Evolutionary conservation across 2,888 invertebrate species (phyloP).

Genomic region (Cryptops parisi): DNA sequence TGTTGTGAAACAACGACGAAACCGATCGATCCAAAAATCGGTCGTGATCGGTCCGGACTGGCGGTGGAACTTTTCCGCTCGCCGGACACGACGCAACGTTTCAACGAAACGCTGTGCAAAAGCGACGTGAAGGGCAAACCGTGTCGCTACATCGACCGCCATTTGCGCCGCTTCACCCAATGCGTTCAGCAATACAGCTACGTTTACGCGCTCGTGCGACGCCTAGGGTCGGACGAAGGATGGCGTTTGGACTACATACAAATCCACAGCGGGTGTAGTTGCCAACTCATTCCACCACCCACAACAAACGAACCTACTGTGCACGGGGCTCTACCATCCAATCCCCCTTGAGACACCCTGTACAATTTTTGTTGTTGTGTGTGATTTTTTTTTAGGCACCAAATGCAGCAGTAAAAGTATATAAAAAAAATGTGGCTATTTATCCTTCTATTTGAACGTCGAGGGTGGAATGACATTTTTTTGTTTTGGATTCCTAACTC

Average conservation of each 20-base stretch:
- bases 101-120: conserved; percentile 66
- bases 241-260: conserved; percentile 71
- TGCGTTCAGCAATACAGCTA: conserved; percentile 73
- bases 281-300: conserved; percentile 52
- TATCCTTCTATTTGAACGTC: too few relatives aligned
- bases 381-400: too few relatives aligned
- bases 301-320: too few relatives aligned
- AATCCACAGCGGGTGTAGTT: conserved; percentile 70
- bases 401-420: too few relatives aligned
- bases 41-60: conserved; percentile 48
- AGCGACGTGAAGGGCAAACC: conserved; percentile 52
- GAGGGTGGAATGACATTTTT: too few relatives aligned
- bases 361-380: too few relatives aligned
- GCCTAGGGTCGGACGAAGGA: conserved; percentile 36
- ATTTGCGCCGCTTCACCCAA: conserved; percentile 50
- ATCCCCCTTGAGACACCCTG: too few relatives aligned
- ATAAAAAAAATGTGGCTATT: too few relatives aligned
- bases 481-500: too few relatives aligned
- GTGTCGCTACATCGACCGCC: conserved; percentile 58
- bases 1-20: conserved; percentile 69
- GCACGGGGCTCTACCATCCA: neutral
- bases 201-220: conserved; percentile 65
- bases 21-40: conserved; percentile 61
- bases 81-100: conserved; percentile 38
- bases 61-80: conserved; percentile 56